Evolutionary conservation across 2,888 invertebrate genomes (phyloP).

Genomic region (Troilus luridus): DNA sequence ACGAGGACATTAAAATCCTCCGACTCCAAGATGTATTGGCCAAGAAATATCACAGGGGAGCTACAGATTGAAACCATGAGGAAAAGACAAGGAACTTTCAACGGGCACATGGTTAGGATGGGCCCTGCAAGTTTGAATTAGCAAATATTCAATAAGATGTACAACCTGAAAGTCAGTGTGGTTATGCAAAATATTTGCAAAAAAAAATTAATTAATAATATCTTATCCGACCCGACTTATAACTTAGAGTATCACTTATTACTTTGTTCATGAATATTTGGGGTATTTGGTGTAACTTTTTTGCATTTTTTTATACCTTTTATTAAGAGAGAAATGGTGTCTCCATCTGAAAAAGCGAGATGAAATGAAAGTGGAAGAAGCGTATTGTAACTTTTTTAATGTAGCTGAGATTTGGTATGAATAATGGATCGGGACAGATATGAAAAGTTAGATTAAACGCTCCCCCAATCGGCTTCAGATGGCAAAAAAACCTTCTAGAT

Average conservation of each 20-base stretch:
- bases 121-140: no score
- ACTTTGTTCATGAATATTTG: not conserved
- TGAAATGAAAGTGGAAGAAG: slow-evolving; percentile 25
- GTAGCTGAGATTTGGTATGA: slow-evolving; percentile 44
- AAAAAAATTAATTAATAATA: no score
- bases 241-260: not conserved
- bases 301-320: not conserved
- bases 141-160: no score
- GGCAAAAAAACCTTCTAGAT: slow-evolving; percentile 16
- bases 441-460: slow-evolving; percentile 48
- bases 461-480: slow-evolving; percentile 38
- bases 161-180: no score
- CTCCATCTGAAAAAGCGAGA: slow-evolving; percentile 11
- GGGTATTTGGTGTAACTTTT: not conserved
- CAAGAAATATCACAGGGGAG: no score
- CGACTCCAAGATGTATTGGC: no score
- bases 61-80: no score
- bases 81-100: no score
- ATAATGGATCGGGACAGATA: slow-evolving; percentile 47
- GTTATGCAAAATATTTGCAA: no score
- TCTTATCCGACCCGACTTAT: no score
- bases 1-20: no score
- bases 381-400: slow-evolving; percentile 43
- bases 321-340: not conserved
- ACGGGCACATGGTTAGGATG: no score